phyloP scores from a whole-genome alignment of 35 echinoderm and acorn worm genomes.

The Antedon bifida region DNA sequence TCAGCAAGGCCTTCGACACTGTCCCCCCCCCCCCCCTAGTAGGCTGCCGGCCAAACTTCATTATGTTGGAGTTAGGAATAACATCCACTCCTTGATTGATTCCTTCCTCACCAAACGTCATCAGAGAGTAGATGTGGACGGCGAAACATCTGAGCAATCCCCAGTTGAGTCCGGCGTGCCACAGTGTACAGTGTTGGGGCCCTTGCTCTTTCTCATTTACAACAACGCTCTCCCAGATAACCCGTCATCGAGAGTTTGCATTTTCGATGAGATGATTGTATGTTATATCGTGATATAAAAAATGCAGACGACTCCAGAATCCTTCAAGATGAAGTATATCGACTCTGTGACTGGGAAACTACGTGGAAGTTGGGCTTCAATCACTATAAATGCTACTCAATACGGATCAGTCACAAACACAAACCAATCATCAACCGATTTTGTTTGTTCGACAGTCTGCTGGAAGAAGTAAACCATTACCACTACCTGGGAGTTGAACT shows the following conservation, averaged over 20 bases:
- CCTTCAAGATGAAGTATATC: neutral
- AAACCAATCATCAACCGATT: conserved; percentile 9
- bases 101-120: neutral
- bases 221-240: neutral
- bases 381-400: conserved; percentile 14
- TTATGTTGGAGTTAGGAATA: neutral
- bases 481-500: conserved; percentile 8
- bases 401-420: conserved; percentile 23
- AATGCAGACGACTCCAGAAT: neutral
- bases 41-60: neutral
- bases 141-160: neutral
- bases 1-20: neutral
- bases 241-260: neutral
- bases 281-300: neutral
- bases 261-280: neutral
- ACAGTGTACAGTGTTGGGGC: neutral
- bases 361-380: conserved; percentile 26
- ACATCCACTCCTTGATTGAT: neutral
- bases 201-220: neutral
- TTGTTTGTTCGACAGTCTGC: conserved; percentile 4
- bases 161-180: neutral
- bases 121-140: neutral
- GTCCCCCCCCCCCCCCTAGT: neutral
- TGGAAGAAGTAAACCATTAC: conserved; percentile 21
- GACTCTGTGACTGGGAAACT: conserved; percentile 12